Evolutionary conservation across 2,888 invertebrate species (phyloP).

Genomic region (Euclidia mi): DNA sequence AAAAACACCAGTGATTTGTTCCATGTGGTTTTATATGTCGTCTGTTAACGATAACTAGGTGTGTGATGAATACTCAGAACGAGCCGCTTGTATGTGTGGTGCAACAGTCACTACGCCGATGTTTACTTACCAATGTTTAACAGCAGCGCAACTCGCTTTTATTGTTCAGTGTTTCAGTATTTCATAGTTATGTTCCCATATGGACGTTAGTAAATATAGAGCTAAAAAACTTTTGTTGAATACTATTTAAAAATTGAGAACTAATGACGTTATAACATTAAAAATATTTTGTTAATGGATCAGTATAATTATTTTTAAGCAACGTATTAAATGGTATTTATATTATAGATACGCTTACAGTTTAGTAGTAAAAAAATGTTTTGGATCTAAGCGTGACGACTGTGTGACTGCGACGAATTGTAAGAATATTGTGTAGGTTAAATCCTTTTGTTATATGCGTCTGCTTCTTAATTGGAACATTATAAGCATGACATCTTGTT

Average conservation of each 20-base stretch:
- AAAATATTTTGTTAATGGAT: too few species aligned
- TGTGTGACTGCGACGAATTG: constrained; percentile 38
- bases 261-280: too few species aligned
- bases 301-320: too few species aligned
- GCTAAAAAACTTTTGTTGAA: too few species aligned
- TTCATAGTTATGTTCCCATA: background rate
- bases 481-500: constrained; percentile 30
- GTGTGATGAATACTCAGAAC: constrained; percentile 51
- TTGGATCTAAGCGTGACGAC: background rate
- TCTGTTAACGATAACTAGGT: constrained; percentile 57
- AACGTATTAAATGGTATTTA: too few species aligned
- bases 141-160: constrained; percentile 12
- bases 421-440: constrained; percentile 25
- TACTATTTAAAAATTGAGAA: too few species aligned
- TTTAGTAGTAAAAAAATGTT: background rate
- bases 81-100: constrained; percentile 19
- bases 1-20: constrained; percentile 66
- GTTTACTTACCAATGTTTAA: constrained; percentile 19
- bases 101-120: constrained; percentile 23
- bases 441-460: constrained; percentile 38
- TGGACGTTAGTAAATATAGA: background rate
- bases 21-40: constrained; percentile 69
- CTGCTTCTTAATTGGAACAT: constrained; percentile 26
- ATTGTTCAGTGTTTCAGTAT: constrained; percentile 16
- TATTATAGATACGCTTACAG: background rate